phyloP scores from a whole-genome alignment of 37 sponge, comb jelly and placozoan species.

The Spongia lamella region DNA sequence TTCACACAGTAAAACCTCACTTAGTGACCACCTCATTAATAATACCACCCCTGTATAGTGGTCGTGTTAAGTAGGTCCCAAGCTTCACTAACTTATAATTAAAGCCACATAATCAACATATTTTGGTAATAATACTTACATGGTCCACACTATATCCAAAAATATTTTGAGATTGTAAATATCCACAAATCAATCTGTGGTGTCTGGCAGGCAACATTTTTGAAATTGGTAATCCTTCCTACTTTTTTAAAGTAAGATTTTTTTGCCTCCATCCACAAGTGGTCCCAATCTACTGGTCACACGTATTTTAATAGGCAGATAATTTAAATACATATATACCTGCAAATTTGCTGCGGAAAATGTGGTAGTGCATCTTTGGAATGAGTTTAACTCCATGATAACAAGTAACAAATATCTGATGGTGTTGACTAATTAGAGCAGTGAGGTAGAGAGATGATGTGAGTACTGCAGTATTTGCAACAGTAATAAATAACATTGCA shows the following conservation, averaged over 20 bases:
- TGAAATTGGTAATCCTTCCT: conserved; percentile 22
- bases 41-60: too few relatives aligned
- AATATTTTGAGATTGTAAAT: conserved; percentile 12
- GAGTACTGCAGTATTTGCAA: conserved; percentile 26
- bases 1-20: too few relatives aligned
- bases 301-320: not conserved
- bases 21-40: too few relatives aligned
- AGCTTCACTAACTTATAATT: too few relatives aligned
- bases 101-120: too few relatives aligned
- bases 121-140: too few relatives aligned
- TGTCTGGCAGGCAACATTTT: conserved; percentile 19
- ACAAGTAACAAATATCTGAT: conserved; percentile 11
- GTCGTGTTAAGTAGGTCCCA: too few relatives aligned
- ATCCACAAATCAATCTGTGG: conserved; percentile 26
- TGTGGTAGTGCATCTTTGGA: conserved; percentile 36
- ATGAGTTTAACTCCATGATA: conserved; percentile 15
- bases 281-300: conserved; percentile 22
- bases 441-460: not conserved
- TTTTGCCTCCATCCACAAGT: conserved; percentile 44
- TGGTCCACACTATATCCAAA: not conserved
- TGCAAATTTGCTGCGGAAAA: conserved; percentile 8
- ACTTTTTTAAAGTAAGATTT: conserved; percentile 27
- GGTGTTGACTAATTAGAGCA: conserved; percentile 29
- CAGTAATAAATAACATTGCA: conserved; percentile 29
- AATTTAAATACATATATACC: conserved; percentile 5